These are phyloP conservation scores for Chironomus striatipennis DNA, from an alignment of 1,140 invertebrate species.

Conservation along the genomic window DNA sequence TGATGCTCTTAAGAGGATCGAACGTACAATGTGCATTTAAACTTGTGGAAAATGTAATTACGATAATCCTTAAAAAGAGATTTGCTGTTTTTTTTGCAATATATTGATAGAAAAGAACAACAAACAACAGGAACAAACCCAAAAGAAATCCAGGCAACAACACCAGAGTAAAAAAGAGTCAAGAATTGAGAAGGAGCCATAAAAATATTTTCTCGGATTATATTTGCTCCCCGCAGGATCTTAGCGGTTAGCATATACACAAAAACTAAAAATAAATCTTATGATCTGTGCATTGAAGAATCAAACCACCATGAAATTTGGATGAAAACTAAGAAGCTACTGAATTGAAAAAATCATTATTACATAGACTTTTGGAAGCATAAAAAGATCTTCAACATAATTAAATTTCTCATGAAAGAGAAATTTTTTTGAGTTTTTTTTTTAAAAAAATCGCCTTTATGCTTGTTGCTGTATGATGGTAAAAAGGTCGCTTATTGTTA, in stretches of 20 bases:
- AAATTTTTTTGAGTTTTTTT: too few species aligned
- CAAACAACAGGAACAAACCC: too few species aligned
- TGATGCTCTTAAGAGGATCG: neutral
- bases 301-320: slow-evolving; percentile 22
- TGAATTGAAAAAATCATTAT: neutral
- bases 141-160: neutral
- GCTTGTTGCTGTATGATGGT: neutral
- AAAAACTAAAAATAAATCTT: neutral
- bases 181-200: too few species aligned
- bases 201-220: too few species aligned
- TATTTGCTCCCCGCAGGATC: too few species aligned
- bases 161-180: neutral
- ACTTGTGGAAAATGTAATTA: slow-evolving; percentile 24
- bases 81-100: neutral
- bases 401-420: neutral
- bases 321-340: neutral
- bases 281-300: slow-evolving; percentile 2
- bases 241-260: too few species aligned
- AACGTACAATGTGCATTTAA: neutral
- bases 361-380: neutral
- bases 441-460: neutral
- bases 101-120: slow-evolving; percentile 9
- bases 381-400: slow-evolving; percentile 15
- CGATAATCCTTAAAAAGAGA: neutral
- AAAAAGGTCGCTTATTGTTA: slow-evolving; percentile 17